A percentile compares a stretch with the other conserved stretches of the same genome.
Conservation (phyloP, 1,140 invertebrate species). For the Vanessa tameamea region DNA sequence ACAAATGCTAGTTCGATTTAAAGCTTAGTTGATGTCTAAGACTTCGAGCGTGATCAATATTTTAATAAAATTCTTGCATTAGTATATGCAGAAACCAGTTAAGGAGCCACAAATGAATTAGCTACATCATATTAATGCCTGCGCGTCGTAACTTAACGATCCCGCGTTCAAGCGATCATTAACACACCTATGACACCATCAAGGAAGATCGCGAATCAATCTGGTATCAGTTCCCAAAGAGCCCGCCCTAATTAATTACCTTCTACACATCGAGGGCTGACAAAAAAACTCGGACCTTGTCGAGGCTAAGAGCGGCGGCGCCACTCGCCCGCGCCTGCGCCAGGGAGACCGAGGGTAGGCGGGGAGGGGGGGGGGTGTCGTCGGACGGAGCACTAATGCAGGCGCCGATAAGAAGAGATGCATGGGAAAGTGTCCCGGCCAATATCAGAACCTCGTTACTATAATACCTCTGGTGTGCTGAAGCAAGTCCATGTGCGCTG, state of each 20-base stretch:
- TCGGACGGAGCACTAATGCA: slow-evolving; percentile 49
- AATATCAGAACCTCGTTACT: slow-evolving; percentile 20
- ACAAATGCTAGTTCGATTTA: no score
- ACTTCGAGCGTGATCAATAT: no score
- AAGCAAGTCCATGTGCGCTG: not conserved
- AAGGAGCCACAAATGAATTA: no score
- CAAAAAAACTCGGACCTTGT: slow-evolving; percentile 61
- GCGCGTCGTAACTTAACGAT: not conserved
- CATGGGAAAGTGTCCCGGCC: slow-evolving; percentile 59
- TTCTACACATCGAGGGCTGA: slow-evolving; percentile 53
- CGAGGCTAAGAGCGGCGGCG: slow-evolving; percentile 68
- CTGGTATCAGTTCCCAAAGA: slow-evolving; percentile 22
- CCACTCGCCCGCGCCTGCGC: slow-evolving; percentile 42
- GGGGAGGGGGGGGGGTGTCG: no score
- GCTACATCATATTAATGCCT: not conserved
- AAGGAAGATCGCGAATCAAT: slow-evolving; percentile 30
- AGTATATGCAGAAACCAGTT: no score
- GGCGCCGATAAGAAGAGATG: slow-evolving; percentile 56
- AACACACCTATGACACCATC: slow-evolving; percentile 3
- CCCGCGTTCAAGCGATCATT: not conserved
- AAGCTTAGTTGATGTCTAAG: no score
- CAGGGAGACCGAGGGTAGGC: slow-evolving; percentile 9
- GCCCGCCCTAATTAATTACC: slow-evolving; percentile 68
- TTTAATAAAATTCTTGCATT: no score
- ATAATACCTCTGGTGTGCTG: slow-evolving; percentile 12